A percentile compares a stretch with the other conserved stretches of the same genome.
Conservation (phyloP, 2,888 invertebrate species). For the Pycnomerus fuliginosus region DNA sequence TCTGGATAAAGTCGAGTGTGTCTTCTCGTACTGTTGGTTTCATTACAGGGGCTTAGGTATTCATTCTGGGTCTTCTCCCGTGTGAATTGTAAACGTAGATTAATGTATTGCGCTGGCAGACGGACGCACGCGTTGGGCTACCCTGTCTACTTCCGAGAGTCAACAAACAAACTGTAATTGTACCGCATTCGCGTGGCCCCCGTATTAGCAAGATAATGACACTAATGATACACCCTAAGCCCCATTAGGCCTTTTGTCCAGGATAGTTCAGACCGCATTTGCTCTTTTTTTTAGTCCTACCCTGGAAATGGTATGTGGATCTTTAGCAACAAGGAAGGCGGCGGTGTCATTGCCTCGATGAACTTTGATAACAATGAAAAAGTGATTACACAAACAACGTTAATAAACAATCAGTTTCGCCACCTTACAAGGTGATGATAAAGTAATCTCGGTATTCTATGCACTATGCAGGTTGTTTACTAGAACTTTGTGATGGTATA, state of each 20-base stretch:
- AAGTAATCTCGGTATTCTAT: too few species aligned
- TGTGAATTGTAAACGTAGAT: constrained; percentile 27
- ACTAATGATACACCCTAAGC: constrained; percentile 14
- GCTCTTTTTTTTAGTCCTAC: too few species aligned
- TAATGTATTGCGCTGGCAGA: constrained; percentile 17
- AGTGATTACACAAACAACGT: too few species aligned
- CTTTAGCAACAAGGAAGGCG: neutral
- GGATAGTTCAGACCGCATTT: too few species aligned
- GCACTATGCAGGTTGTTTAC: too few species aligned
- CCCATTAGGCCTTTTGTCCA: constrained; percentile 12
- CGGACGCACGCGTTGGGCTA: constrained; percentile 16
- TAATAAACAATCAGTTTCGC: too few species aligned
- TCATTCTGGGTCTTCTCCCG: constrained; percentile 13
- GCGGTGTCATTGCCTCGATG: constrained; percentile 14
- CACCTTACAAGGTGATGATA: too few species aligned
- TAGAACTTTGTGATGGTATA: too few species aligned
- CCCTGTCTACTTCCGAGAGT: constrained; percentile 10
- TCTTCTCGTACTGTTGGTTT: constrained; percentile 20
- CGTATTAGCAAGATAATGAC: constrained; percentile 16
- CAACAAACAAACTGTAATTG: constrained; percentile 24
- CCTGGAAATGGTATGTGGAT: too few species aligned
- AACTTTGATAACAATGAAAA: constrained; percentile 25
- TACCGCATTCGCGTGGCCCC: constrained; percentile 16
- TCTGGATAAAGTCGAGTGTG: constrained; percentile 26
- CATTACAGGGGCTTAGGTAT: too few species aligned